These are phyloP conservation scores for Tanaodytes sp. DNA, from an alignment of 2,888 invertebrate genomes.

Conservation along the genomic window DNA sequence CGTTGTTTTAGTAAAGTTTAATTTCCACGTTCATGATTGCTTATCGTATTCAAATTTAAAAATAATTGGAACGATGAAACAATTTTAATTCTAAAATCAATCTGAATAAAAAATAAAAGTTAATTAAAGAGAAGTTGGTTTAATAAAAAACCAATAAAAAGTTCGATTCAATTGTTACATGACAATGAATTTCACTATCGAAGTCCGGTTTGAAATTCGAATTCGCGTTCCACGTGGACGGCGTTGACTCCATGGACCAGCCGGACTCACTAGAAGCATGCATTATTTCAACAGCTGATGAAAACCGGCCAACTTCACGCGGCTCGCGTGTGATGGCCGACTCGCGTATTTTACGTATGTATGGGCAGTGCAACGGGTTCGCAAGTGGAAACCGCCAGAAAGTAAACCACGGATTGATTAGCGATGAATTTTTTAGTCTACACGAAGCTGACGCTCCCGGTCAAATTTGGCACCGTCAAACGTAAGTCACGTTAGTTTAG, in stretches of 20 bases:
- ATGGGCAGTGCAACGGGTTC: conserved; percentile 9
- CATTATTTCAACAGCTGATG: conserved; percentile 23
- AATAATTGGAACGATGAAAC: too few species aligned
- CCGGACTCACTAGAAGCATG: not conserved
- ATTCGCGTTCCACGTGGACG: not conserved
- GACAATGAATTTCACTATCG: too few species aligned
- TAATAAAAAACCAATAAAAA: too few species aligned
- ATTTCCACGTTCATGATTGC: too few species aligned
- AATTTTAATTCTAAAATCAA: too few species aligned
- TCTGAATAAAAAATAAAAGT: too few species aligned
- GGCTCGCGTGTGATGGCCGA: conserved; percentile 34
- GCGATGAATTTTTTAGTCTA: conserved; percentile 30
- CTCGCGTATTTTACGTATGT: conserved; percentile 16
- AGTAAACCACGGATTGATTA: conserved; percentile 1
- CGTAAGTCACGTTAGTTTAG: too few species aligned
- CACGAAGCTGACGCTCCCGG: conserved; percentile 24
- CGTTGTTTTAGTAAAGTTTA: too few species aligned
- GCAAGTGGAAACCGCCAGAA: not conserved
- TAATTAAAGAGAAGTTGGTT: too few species aligned
- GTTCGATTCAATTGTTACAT: too few species aligned
- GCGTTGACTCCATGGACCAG: not conserved
- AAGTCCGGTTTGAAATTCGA: not conserved
- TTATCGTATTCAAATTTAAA: too few species aligned
- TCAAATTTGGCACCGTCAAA: conserved; percentile 24
- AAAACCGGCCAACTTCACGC: conserved; percentile 15